Evolutionary conservation across 1,140 invertebrate species (phyloP).

Genomic region (Protaetia brevitarsis): DNA sequence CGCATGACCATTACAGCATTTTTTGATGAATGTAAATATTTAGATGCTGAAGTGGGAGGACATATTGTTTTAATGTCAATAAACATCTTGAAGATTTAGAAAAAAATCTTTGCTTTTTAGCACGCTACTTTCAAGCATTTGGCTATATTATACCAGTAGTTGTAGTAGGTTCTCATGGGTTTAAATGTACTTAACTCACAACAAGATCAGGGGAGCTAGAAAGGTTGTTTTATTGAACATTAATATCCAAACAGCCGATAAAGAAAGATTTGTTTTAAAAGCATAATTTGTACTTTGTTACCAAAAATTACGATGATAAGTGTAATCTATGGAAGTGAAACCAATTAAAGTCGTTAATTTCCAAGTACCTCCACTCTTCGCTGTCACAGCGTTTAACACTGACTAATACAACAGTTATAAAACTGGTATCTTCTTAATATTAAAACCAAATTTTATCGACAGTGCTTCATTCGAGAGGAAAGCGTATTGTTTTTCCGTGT

Average conservation of each 20-base stretch:
- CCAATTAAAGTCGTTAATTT: slow-evolving; percentile 7
- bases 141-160: too few relatives aligned
- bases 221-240: neutral
- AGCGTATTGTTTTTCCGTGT: slow-evolving; percentile 8
- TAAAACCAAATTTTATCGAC: slow-evolving; percentile 1
- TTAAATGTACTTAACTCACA: neutral
- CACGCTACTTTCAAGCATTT: too few relatives aligned
- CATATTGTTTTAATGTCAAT: too few relatives aligned
- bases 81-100: too few relatives aligned
- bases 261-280: neutral
- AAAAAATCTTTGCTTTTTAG: too few relatives aligned
- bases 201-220: neutral
- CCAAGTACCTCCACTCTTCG: neutral
- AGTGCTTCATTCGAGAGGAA: neutral
- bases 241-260: neutral
- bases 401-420: slow-evolving; percentile 5
- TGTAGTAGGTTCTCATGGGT: too few relatives aligned
- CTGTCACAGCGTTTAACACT: neutral
- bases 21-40: too few relatives aligned
- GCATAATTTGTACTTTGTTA: neutral
- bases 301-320: neutral
- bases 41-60: too few relatives aligned
- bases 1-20: too few relatives aligned
- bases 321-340: neutral
- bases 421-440: slow-evolving; percentile 12